These are phyloP conservation scores for Lathronympha strigana DNA, from an alignment of 2,888 invertebrate genomes.

Conservation along the genomic window DNA sequence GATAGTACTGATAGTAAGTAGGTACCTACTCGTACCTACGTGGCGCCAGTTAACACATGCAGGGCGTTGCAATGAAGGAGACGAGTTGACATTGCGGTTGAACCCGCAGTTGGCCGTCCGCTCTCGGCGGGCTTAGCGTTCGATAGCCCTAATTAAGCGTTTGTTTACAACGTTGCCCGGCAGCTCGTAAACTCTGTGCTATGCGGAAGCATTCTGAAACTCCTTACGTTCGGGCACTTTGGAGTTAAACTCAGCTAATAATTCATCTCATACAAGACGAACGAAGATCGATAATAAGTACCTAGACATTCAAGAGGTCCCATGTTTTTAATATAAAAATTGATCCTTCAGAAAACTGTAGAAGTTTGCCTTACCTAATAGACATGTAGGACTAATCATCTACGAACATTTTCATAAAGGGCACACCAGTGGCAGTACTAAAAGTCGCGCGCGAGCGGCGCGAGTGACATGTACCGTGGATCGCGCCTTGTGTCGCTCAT, in stretches of 20 bases:
- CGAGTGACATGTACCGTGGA: conserved; percentile 13
- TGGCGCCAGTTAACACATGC: not conserved
- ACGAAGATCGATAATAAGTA: not conserved
- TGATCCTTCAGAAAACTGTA: no score
- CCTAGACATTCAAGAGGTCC: no score
- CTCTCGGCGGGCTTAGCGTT: conserved; percentile 27
- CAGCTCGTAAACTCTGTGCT: conserved; percentile 37
- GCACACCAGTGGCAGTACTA: no score
- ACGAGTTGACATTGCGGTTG: not conserved
- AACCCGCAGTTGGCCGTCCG: conserved; percentile 16
- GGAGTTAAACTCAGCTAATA: not conserved
- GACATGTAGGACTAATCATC: no score
- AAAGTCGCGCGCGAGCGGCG: not conserved
- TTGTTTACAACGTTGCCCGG: conserved; percentile 42
- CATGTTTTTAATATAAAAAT: no score
- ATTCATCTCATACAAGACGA: not conserved
- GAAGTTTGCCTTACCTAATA: no score
- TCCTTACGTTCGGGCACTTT: not conserved
- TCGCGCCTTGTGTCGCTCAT: conserved; percentile 27
- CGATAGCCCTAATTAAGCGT: conserved; percentile 40
- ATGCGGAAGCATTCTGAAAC: conserved; percentile 32
- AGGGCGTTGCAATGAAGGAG: conserved; percentile 15
- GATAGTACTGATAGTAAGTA: no score
- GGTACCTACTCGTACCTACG: not conserved
- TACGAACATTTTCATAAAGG: no score